Conservation (phyloP, 1,140 invertebrate species). For the Chrysomallon squamiferum region DNA sequence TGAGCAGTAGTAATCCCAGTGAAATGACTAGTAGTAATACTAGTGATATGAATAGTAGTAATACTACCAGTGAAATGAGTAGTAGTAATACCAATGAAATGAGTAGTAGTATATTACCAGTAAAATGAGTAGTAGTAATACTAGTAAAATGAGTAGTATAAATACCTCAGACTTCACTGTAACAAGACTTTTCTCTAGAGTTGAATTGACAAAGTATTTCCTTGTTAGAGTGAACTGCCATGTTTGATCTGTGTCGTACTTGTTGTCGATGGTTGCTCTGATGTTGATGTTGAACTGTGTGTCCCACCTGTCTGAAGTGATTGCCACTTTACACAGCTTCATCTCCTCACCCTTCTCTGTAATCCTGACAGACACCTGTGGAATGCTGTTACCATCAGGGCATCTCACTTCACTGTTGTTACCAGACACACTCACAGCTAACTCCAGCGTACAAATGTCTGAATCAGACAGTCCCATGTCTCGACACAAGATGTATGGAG, state of each 20-base stretch:
- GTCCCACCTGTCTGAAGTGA: background rate
- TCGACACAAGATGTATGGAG: conserved; percentile 41
- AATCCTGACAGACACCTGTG: background rate
- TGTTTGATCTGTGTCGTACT: background rate
- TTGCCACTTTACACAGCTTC: background rate
- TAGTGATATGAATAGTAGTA: too few relatives aligned
- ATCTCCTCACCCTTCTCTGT: background rate
- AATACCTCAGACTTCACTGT: background rate
- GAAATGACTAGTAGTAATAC: too few relatives aligned
- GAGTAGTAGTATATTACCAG: too few relatives aligned
- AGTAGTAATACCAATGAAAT: too few relatives aligned
- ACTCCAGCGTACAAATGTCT: background rate
- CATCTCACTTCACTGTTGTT: background rate
- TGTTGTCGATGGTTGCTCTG: background rate
- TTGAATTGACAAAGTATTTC: background rate
- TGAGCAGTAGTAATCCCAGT: too few relatives aligned
- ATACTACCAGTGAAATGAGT: too few relatives aligned
- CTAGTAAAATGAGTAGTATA: too few relatives aligned
- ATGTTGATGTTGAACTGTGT: background rate
- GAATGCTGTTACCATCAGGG: background rate
- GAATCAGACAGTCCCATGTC: background rate
- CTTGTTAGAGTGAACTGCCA: background rate
- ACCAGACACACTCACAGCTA: background rate
- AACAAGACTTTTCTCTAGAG: background rate
- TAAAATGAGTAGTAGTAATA: too few relatives aligned